Evolutionary conservation across 2,888 invertebrate species (phyloP), one percentile per base, ranked within the genome.

Genomic region (Acleris cristana): DNA sequence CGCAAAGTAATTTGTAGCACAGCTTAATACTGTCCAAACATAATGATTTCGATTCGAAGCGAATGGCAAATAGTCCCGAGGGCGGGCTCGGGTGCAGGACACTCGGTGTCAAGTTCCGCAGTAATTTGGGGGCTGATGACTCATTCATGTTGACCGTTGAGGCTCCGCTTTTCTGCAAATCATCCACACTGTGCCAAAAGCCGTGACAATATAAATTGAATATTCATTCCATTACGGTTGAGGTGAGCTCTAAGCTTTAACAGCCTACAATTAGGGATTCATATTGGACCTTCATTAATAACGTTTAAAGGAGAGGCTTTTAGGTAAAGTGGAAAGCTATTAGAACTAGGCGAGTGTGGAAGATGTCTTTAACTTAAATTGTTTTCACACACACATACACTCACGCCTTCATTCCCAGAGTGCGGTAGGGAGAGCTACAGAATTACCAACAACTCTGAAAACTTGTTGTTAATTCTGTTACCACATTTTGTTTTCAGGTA

Each of bases 401-500:
- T n/a, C n/a, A n/a, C n/a, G n/a, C n/a, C n/a, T n/a, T n/a, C n/a
- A n/a, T n/a, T n/a, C n/a, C n/a, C n/a, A n/a, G n/a, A n/a, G n/a
- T n/a, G n/a, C n/a, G n/a, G n/a, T n/a, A n/a, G n/a, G n/a, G n/a
- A n/a, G n/a, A n/a, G n/a, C n/a, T n/a, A n/a, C n/a, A n/a, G n/a
- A n/a, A n/a, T n/a, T n/a, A n/a, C n/a, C n/a, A n/a, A n/a, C n/a
- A n/a, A n/a, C n/a, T n/a, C n/a, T n/a, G n/a, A n/a, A n/a, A n/a
- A n/a, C n/a, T n/a, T n/a, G n/a, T n/a, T n/a, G n/a, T n/a, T n/a
- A n/a, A n/a, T n/a, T n/a, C n/a, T n/a, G n/a, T n/a, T n/a, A n/a
- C n/a, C n/a, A n/a, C n/a, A n/a, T n/a, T n/a, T n/a, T n/a, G n/a
- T 68, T 61, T 77, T 4, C 78, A 95, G 95, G 96, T 98, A 14